Base-by-base conservation (phyloP, 2,113 vertebrate species). In the Chelonoidis abingdonii region DNA sequence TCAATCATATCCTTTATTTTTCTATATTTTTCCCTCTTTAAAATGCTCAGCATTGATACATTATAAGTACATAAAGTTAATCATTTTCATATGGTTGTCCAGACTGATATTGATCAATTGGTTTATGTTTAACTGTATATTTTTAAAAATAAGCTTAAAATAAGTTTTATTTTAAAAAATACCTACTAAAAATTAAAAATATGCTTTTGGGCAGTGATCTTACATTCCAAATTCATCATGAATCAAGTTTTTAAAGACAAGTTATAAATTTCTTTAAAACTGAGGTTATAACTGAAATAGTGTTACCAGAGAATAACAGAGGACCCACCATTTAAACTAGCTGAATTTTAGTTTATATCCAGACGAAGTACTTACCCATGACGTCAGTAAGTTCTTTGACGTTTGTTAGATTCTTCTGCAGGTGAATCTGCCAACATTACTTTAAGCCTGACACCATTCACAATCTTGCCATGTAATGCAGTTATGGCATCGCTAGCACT, bases 381-480 rank as follows among this genome's bases (percentile, higher is more conserved):
- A 54, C 38, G 41, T 97, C 97, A 99, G 97, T 99, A 99, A 57
- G 99, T 99, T 54, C 99, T 99, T 90, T 99, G 99, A 2, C 99
- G 98, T 91, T 99, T 99, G 93, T 99, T 99, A 4, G 99, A 99
- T 76, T 99, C 99, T 94, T 99, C 99, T 16, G 98, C 98, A 52
- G 99, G 99, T 0, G 99, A 99, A 94, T 99, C 99, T 11, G 99
- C 99, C 94, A 99, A 79, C 99, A 99, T 99, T 93, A 99, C 99
- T 97, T 99, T 99, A 96, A 99, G 98, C 95, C 99, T 99, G 25
- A 99, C 99, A 0, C 99, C 99, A 5, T 99, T 99, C 44, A 99
- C 98, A 24, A 99, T 98, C 89, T 98, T 99, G 3, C 99, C 99
- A 79, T 99, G 99, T 17, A 99, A 97, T 1, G 97, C 97, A 2